Percentiles rank a stretch among this genome's conserved stretches.
phyloP scores from a whole-genome alignment of 2,888 invertebrate species.

The Toxonevra muliebris region DNA sequence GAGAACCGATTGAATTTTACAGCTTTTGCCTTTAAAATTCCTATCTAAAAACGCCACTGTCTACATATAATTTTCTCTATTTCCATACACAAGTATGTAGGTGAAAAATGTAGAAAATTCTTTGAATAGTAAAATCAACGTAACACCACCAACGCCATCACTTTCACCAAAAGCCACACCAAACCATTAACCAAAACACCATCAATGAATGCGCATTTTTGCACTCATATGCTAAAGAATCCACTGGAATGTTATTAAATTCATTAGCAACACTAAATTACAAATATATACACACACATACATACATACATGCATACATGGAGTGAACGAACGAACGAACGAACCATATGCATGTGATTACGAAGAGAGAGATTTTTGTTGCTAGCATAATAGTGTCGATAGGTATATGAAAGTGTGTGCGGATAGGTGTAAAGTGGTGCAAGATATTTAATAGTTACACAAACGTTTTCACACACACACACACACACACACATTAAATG shows the following conservation, averaged over 20 bases:
- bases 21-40: neutral
- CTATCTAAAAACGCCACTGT: too few species aligned
- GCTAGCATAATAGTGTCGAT: neutral
- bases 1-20: too few species aligned
- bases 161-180: too few species aligned
- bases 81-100: too few species aligned
- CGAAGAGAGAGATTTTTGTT: slow-evolving; percentile 45
- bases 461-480: neutral
- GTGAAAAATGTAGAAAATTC: too few species aligned
- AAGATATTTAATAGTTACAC: neutral
- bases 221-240: slow-evolving; percentile 30
- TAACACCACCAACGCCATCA: too few species aligned
- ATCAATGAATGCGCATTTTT: too few species aligned
- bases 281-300: slow-evolving; percentile 29
- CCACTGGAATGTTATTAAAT: slow-evolving; percentile 55
- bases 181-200: too few species aligned
- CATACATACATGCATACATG: neutral
- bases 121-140: too few species aligned
- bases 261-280: slow-evolving; percentile 58
- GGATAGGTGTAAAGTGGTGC: slow-evolving; percentile 15
- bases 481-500: neutral
- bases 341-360: slow-evolving; percentile 45
- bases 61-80: too few species aligned
- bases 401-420: neutral
- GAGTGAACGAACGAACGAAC: too few species aligned